Conservation (phyloP, 2,888 invertebrate genomes). For the Hybos culiciformis region DNA sequence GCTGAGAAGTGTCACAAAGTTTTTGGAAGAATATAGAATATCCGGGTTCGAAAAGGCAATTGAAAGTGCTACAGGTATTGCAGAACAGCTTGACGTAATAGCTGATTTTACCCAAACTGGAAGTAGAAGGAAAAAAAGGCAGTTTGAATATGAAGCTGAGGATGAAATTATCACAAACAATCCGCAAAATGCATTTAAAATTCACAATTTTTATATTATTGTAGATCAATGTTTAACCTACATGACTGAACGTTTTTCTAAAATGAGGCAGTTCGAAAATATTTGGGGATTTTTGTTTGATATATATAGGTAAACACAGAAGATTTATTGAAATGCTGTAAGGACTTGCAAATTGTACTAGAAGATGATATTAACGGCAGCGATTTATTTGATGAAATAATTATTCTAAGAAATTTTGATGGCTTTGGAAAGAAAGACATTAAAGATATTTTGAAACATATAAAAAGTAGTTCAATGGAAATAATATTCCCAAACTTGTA, state of each 20-base stretch:
- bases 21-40: slow-evolving; percentile 1
- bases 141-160: not conserved
- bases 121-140: not conserved
- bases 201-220: not conserved
- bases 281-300: slow-evolving; percentile 1
- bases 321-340: not conserved
- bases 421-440: not conserved
- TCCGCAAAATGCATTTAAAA: not conserved
- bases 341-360: slow-evolving; percentile 1
- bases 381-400: slow-evolving; percentile 1
- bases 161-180: not conserved
- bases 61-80: not conserved
- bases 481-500: slow-evolving; percentile 1
- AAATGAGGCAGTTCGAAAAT: not conserved
- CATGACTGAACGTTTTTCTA: not conserved
- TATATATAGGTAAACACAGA: not conserved
- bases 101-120: not conserved
- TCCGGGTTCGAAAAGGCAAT: slow-evolving; percentile 1
- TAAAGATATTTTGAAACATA: not conserved
- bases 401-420: not conserved
- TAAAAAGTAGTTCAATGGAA: slow-evolving; percentile 1
- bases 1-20: not conserved
- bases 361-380: not conserved
- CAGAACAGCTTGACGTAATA: not conserved
- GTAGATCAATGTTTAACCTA: not conserved